Evolutionary conservation across 2,113 vertebrate species (phyloP), one percentile per base, ranked within the genome.

Genomic region (Hippocampus zosterae): DNA sequence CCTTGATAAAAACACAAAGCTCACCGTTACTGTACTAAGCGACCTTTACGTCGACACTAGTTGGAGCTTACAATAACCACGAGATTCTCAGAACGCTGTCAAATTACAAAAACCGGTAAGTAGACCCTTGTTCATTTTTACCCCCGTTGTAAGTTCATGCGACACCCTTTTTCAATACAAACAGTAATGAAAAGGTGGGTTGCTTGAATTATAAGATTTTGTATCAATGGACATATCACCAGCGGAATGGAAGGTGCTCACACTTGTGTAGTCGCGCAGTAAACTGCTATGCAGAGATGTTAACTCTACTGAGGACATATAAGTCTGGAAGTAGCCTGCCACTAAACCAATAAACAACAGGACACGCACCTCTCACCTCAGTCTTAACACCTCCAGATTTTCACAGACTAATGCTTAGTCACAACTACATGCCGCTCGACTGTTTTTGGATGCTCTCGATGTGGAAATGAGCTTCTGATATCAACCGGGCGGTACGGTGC

Each of bases 1-100:
- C 50, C 42, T 42, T 65, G 44, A 75, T 67, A 76, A 60, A 33
- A 76, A 71, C 46, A 66, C 72, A 80, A 85, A 77, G 59, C 69
- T 66, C 65, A 25, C 2, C 74, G 69, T 77, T 77, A 67, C 65
- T 75, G 69, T 73, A 60, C n/a, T 60, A 48, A 65, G 64, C 74
- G 8, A 33, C 42, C 53, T 70, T 70, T 52, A 69, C 65, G 69
- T 71, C 5, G 8, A 75, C 70, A 57, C 72, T 76, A 74, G 52
- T 76, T 60, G 42, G 66, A 50, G 15, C 57, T 64, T 25, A 69
- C 33, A 52, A 44, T 64, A 65, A 44, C 55, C 21, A 8, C 21
- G 59, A 18, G 7, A 33, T 5, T 2, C 15, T 56, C 55, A 53
- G n/a, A 27, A 27, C 27, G 55, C 55, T 60, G 57, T 60, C 19